A percentile compares a stretch with the other conserved stretches of the same genome.
Conservation (phyloP, 2,888 invertebrate species). For the Brachyptera putata region DNA sequence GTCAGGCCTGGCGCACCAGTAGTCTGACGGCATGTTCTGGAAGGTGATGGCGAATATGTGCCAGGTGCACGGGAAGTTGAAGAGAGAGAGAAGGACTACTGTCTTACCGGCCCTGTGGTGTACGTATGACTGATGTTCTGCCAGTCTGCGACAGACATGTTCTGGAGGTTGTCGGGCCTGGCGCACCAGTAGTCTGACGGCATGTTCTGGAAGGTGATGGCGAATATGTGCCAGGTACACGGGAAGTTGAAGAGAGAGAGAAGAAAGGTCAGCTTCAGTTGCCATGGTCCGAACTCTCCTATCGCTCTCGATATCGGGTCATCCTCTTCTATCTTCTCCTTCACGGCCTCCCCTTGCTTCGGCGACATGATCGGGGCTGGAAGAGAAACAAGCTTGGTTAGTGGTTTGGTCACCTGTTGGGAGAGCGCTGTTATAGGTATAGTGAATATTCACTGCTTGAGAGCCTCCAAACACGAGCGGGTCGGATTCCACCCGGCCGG, state of each 20-base stretch:
- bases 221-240: constrained; percentile 76
- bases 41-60: constrained; percentile 75
- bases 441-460: no score
- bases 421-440: no score
- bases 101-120: constrained; percentile 15
- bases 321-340: constrained; percentile 27
- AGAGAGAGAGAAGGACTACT: constrained; percentile 66
- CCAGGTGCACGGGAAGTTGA: constrained; percentile 76
- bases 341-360: not conserved
- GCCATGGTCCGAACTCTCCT: constrained; percentile 74
- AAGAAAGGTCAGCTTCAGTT: constrained; percentile 66
- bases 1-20: constrained; percentile 65
- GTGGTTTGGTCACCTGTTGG: no score
- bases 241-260: constrained; percentile 73
- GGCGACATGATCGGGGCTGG: constrained; percentile 11
- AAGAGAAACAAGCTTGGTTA: no score
- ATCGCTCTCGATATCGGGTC: constrained; percentile 65
- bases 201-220: constrained; percentile 68
- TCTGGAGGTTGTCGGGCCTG: constrained; percentile 47
- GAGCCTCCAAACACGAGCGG: no score
- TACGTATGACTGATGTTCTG: constrained; percentile 58
- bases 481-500: no score
- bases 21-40: constrained; percentile 61
- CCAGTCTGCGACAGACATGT: constrained; percentile 57
- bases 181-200: constrained; percentile 67